Percentiles rank a stretch among this genome's conserved stretches.
phyloP scores from a whole-genome alignment of 2,888 invertebrate genomes.

The Cenopis cana region DNA sequence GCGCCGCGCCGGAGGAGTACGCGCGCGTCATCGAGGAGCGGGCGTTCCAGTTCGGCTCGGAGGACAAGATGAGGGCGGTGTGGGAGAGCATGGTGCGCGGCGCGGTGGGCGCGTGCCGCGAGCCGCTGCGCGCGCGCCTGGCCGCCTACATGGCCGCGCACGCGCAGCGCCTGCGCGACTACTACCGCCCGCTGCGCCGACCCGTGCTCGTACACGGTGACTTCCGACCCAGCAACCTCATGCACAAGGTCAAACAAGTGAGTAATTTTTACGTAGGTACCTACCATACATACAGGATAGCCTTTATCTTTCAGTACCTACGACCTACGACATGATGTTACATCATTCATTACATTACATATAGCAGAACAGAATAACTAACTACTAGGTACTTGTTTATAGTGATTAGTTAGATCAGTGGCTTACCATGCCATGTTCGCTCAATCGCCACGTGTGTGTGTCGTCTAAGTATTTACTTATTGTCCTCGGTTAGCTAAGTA shows the following conservation, averaged over 20 bases:
- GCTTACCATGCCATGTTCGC: too few relatives aligned
- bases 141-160: conserved; percentile 48
- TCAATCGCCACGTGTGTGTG: too few relatives aligned
- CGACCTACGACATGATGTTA: too few relatives aligned
- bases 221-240: conserved; percentile 62
- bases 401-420: too few relatives aligned
- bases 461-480: too few relatives aligned
- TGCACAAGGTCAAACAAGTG: conserved; percentile 25
- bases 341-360: too few relatives aligned
- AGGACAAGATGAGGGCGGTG: conserved; percentile 41
- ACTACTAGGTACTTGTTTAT: too few relatives aligned
- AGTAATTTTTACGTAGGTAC: too few relatives aligned
- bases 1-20: conserved; percentile 62
- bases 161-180: conserved; percentile 44
- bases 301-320: too few relatives aligned
- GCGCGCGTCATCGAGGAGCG: conserved; percentile 49
- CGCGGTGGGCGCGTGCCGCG: conserved; percentile 49
- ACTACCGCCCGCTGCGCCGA: conserved; percentile 48
- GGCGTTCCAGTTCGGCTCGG: conserved; percentile 46
- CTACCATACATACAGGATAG: background rate
- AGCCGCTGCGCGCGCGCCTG: conserved; percentile 54
- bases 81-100: conserved; percentile 41
- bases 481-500: background rate
- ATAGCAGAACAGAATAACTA: too few relatives aligned
- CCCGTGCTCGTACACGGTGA: conserved; percentile 64